Base-by-base conservation (phyloP, 2,113 vertebrate genomes). In the Onychostoma macrolepis region DNA sequence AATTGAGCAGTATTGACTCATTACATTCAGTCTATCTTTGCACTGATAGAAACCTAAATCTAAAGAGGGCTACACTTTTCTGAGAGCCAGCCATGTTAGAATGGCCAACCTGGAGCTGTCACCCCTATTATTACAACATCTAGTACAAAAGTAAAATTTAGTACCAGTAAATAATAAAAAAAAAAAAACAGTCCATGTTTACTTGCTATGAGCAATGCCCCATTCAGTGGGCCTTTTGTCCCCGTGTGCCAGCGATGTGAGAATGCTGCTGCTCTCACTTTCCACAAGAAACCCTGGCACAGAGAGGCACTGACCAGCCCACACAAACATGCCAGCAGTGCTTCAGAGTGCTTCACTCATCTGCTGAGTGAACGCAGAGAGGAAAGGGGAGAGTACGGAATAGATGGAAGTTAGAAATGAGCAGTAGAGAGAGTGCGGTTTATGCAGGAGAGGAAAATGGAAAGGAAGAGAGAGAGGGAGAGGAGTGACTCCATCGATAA, bases 291-390 rank as follows among this genome's bases (percentile, higher is more conserved):
- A n/a, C 86, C 43, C 80, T 53, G 77, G 76, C 90, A 91, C 93
- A 89, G 87, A 92, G 88, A 85, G 92, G 75, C 83, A 90, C 87
- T 89, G 90, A 90, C 85, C 89, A 88, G 86, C 89, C 90, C 84
- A 91, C 91, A 85, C 88, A 84, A 82, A 79, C 86, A 90, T 90
- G 86, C 86, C 93, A 94, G 85, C 90, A 85, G 91, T 89, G 92
- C 79, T 78, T 78, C 48, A 88, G 90, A 91, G 88, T 91, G 92
- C 94, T 94, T 94, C 94, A 93, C 93, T 92, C 88, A 92, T 94
- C 93, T 65, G 38, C 45, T 41, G 79, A 6, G 80, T 82, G 72
- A 85, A 85, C 83, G 89, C 74, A 13, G 61, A 89, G 33, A 82
- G 84, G 56, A 80, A 87, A 50, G 82, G 77, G 38, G 80, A 86